phyloP scores from a whole-genome alignment of 2,797 vertebrate genomes.

The Echiichthys vipera region DNA sequence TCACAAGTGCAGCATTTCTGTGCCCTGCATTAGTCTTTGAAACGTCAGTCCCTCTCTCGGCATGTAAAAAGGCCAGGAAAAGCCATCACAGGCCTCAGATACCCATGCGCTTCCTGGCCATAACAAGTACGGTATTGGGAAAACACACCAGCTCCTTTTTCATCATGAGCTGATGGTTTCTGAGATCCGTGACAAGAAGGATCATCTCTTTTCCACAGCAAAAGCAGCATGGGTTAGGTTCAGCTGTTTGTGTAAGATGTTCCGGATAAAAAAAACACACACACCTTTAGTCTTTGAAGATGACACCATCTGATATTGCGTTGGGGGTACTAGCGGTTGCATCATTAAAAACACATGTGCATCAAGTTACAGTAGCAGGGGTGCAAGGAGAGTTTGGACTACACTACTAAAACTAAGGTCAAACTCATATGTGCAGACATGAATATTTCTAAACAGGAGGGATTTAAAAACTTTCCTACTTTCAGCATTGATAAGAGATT shows the following conservation, averaged over 20 bases:
- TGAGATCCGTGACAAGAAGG: conserved; percentile 45
- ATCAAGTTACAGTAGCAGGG: conserved; percentile 68
- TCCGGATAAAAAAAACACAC: conserved; percentile 67
- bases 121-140: conserved; percentile 68
- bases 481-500: background rate
- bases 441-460: background rate
- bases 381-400: conserved; percentile 52
- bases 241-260: conserved; percentile 80
- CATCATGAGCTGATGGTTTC: conserved; percentile 45
- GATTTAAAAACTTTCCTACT: background rate
- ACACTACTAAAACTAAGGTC: conserved; percentile 34
- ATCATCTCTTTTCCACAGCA: conserved; percentile 75
- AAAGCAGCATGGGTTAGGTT: conserved; percentile 72
- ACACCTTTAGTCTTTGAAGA: conserved; percentile 81
- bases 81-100: conserved; percentile 64
- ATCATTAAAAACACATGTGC: conserved; percentile 82
- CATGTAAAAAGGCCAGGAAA: conserved; percentile 64
- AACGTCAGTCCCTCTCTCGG: conserved; percentile 44
- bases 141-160: conserved; percentile 60
- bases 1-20: conserved; percentile 58
- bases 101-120: conserved; percentile 50
- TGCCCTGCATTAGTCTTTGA: conserved; percentile 64
- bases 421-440: conserved; percentile 23
- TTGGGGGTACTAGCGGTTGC: conserved; percentile 47
- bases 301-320: conserved; percentile 76